Percentiles rank a stretch among this genome's conserved stretches.
Conservation (phyloP, 2,113 vertebrate species). For the Columbina picui region DNA sequence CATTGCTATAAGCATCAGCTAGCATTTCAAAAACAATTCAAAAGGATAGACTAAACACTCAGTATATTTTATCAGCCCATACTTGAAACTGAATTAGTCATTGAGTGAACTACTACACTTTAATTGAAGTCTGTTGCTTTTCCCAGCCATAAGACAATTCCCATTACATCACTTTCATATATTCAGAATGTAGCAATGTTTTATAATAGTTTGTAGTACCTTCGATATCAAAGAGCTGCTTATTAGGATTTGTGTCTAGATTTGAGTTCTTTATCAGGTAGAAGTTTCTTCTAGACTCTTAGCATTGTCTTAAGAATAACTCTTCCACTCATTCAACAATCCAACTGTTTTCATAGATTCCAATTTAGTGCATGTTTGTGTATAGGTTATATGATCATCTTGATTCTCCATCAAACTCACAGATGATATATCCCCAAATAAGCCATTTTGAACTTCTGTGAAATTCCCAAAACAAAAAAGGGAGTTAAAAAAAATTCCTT, state of each 20-base stretch:
- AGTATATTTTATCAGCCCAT: not conserved
- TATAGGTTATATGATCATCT: not conserved
- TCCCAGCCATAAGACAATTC: constrained; percentile 8
- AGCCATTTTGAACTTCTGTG: not conserved
- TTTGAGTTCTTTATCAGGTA: constrained; percentile 51
- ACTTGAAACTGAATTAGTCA: not conserved
- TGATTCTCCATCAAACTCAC: not conserved
- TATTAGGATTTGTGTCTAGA: not conserved
- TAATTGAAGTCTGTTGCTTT: not conserved
- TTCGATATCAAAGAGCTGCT: not conserved
- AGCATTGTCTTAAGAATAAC: not conserved
- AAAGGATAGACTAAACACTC: not conserved
- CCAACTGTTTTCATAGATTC: not conserved
- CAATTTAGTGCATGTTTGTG: accelerated
- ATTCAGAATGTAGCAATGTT: not conserved
- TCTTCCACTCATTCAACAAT: not conserved
- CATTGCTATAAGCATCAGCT: not conserved
- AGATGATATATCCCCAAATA: not conserved
- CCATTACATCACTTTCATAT: not conserved
- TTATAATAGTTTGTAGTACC: not conserved
- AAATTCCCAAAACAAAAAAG: not conserved
- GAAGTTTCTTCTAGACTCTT: not conserved
- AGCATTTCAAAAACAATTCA: not conserved
- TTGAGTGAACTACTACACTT: not conserved
- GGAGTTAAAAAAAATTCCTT: not conserved